A percentile compares a stretch with the other conserved stretches of the same genome.
Conservation (phyloP, 2,113 vertebrate genomes). For the Protomyctophum bolini region DNA sequence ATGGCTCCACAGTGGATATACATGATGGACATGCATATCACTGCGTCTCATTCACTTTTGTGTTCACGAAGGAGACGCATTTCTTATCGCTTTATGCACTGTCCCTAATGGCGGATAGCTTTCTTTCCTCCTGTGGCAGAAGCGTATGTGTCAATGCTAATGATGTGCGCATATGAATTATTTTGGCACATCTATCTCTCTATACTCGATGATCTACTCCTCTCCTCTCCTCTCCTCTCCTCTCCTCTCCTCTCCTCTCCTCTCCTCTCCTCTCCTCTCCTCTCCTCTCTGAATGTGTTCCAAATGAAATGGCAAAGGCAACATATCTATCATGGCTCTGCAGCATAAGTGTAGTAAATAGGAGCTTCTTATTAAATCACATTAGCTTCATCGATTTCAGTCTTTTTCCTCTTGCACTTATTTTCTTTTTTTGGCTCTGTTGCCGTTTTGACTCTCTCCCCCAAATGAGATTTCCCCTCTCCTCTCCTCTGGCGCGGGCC, state of each 20-base stretch:
- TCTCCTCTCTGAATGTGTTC: slow-evolving; percentile 64
- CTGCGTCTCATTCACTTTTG: no score
- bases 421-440: slow-evolving; percentile 51
- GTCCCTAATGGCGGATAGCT: no score
- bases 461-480: slow-evolving; percentile 75
- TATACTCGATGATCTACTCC: no score
- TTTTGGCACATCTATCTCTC: no score
- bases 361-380: slow-evolving; percentile 77
- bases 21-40: no score
- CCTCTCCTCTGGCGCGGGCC: slow-evolving; percentile 45
- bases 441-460: slow-evolving; percentile 69
- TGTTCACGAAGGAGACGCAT: no score
- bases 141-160: neutral
- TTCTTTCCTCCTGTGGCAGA: neutral
- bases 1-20: neutral
- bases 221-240: no score
- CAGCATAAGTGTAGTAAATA: slow-evolving; percentile 59
- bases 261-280: slow-evolving; percentile 20
- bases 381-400: slow-evolving; percentile 73
- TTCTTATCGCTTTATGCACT: no score
- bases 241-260: no score
- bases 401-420: no score
- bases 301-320: slow-evolving; percentile 75
- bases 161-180: no score
- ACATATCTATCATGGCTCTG: slow-evolving; percentile 71